Conservation (phyloP, 1,140 invertebrate genomes). For the Pseudomyrmex flavicornis region DNA sequence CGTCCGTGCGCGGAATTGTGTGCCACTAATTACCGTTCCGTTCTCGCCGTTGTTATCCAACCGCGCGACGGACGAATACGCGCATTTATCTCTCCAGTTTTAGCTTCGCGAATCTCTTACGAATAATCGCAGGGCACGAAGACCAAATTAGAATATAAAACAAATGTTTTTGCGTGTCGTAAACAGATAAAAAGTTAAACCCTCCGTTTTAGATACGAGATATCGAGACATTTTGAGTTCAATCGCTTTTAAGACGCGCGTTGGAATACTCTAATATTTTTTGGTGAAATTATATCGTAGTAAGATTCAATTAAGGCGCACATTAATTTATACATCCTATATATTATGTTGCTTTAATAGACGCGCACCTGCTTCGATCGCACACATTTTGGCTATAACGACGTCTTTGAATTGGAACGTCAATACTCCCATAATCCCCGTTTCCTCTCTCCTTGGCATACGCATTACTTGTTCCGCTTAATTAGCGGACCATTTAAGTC, state of each 20-base stretch:
- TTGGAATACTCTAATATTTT: not conserved
- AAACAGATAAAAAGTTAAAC: constrained; percentile 9
- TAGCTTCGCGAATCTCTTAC: constrained; percentile 55
- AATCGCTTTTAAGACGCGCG: not conserved
- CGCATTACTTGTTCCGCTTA: constrained; percentile 50
- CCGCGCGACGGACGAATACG: constrained; percentile 52
- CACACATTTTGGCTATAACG: not conserved
- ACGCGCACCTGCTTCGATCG: not conserved
- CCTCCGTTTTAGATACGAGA: not conserved
- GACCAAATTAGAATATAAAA: constrained; percentile 48
- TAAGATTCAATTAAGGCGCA: not conserved
- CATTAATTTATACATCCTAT: not conserved
- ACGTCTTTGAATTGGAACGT: not conserved
- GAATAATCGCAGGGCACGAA: constrained; percentile 39
- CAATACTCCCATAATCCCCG: constrained; percentile 24
- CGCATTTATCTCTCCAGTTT: constrained; percentile 53
- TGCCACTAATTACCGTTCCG: constrained; percentile 57
- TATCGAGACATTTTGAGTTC: constrained; percentile 9
- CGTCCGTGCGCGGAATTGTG: constrained; percentile 54
- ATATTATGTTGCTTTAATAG: not conserved
- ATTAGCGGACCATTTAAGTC: constrained; percentile 61
- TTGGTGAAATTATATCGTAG: too few species aligned
- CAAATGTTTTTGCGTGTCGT: constrained; percentile 10
- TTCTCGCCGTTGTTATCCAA: constrained; percentile 61
- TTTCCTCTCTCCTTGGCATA: not conserved